Conservation (phyloP, 1,140 invertebrate genomes). For the Nymphalis io region DNA sequence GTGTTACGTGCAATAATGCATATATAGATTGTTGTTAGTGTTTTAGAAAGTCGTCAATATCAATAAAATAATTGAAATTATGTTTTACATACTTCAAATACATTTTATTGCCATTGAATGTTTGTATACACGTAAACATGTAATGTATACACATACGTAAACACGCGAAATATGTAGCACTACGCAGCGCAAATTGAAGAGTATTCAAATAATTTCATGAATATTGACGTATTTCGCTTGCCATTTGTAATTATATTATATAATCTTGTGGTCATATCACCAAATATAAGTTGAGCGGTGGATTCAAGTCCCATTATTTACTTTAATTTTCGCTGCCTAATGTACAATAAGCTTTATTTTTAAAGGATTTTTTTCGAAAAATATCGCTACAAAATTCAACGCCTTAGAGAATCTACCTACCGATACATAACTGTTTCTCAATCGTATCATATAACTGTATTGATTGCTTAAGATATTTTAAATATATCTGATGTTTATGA, state of each 20-base stretch:
- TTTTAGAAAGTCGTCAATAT: not conserved
- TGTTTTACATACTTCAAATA: no score
- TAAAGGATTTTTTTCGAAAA: not conserved
- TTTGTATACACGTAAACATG: no score
- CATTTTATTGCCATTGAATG: no score
- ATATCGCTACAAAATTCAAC: slow-evolving; percentile 13
- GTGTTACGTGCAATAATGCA: not conserved
- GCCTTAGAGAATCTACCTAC: slow-evolving; percentile 44
- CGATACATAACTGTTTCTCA: slow-evolving; percentile 56
- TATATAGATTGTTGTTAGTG: no score
- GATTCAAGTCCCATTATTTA: not conserved
- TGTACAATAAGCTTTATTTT: not conserved
- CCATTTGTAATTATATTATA: not conserved
- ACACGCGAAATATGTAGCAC: not conserved
- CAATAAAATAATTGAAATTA: not conserved
- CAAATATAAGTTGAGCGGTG: not conserved
- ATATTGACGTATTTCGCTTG: not conserved
- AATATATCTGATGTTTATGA: not conserved
- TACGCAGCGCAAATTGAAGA: not conserved
- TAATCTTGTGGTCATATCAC: not conserved
- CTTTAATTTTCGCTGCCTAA: not conserved
- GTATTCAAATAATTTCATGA: not conserved
- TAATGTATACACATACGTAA: no score
- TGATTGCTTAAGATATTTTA: not conserved
- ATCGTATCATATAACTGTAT: slow-evolving; percentile 13